Evolutionary conservation across 2,888 invertebrate genomes (phyloP), one percentile per base, ranked within the genome.

Genomic region (Branchellion lobata): DNA sequence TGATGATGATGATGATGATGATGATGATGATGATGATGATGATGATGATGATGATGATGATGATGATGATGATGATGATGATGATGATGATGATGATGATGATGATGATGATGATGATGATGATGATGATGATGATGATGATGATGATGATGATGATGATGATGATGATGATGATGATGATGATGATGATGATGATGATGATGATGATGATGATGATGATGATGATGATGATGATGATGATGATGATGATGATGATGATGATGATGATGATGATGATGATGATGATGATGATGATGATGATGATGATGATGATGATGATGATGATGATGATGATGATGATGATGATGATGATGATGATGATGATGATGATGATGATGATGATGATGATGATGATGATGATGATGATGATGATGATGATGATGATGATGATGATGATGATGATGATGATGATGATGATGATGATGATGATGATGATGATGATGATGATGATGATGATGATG

Each of bases 1-100:
- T 53, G 53, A 53, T 53, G 53, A 53, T 53, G 53, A 53, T 53
- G 53, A 53, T 53, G 53, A 53, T 53, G 53, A 53, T 53, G 53
- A 53, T 53, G 53, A 53, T 53, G 53, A 53, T 53, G 53, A 53
- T 53, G 53, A 53, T 53, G 53, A 53, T 53, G 53, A 53, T 53
- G 53, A 53, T 53, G 53, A 53, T 53, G 53, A 53, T 53, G 53
- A 53, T 53, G 53, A 53, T 53, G 53, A 53, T 53, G 53, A 53
- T 53, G 53, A 53, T 53, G 53, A 53, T 53, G 53, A 53, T 53
- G 53, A 53, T 53, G 53, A 53, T 53, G 53, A 53, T 53, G 53
- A 53, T 53, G 53, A 53, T 53, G 53, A 53, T 53, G 53, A 53
- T 53, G 53, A 53, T 53, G 53, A 53, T 53, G 53, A 53, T 53